Percentiles rank a stretch among this genome's conserved stretches.
phyloP scores from a whole-genome alignment of 1,140 invertebrate species.

The Polyergus mexicanus region DNA sequence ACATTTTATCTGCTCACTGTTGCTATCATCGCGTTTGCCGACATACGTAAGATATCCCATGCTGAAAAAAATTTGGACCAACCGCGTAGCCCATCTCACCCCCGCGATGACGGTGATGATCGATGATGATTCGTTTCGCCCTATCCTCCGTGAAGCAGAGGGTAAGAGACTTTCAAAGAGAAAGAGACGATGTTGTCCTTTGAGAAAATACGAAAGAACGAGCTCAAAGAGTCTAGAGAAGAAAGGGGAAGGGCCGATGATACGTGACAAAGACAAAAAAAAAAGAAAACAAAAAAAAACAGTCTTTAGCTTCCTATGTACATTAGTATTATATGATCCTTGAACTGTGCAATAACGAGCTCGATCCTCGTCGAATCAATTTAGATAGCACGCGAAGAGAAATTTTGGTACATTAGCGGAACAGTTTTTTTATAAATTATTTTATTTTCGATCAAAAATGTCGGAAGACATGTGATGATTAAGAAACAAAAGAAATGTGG shows the following conservation, averaged over 20 bases:
- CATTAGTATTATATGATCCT: constrained; percentile 74
- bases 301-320: constrained; percentile 60
- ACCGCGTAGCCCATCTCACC: constrained; percentile 71
- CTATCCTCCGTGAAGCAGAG: background rate
- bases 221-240: constrained; percentile 47
- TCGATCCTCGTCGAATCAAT: constrained; percentile 42
- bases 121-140: constrained; percentile 42
- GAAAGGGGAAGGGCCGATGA: background rate
- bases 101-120: constrained; percentile 67
- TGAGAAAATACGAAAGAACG: constrained; percentile 41
- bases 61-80: constrained; percentile 56
- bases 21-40: constrained; percentile 27
- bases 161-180: background rate
- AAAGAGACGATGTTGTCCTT: background rate
- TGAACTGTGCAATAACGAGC: constrained; percentile 73
- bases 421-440: background rate
- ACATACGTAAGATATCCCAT: constrained; percentile 38
- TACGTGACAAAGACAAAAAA: constrained; percentile 47
- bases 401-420: background rate
- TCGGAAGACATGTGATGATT: background rate
- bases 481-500: constrained; percentile 18
- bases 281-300: background rate
- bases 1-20: constrained; percentile 1
- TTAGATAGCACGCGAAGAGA: background rate
- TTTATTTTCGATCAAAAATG: constrained; percentile 11